Base-by-base conservation (phyloP, 2,113 vertebrate species). In the Pteropus alecto region DNA sequence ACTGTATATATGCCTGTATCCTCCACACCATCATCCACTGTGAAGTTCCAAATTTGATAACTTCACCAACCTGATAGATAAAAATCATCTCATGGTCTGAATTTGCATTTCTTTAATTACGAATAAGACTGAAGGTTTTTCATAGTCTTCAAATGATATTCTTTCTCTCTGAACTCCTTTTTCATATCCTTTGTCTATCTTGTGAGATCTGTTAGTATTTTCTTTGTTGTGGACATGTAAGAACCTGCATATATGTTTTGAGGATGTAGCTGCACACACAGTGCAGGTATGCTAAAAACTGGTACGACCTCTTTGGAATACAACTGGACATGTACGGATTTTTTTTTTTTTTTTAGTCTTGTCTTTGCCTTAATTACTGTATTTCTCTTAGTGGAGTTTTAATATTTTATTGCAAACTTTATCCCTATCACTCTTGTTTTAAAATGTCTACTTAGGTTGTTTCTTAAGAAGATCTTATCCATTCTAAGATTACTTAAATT, bases 71-170 rank as follows among this genome's bases (percentile, higher is more conserved):
- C 1, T 65, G 16, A 65, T 19, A 83, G 48, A 30, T 95, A 8
- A 94, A 82, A 87, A 67, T 5, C 24, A 0, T 85, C 51, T 82
- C 48, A 61, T 46, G 10, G 15, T 91, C 41, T 93, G 21, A 43
- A 96, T 96, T 90, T 95, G 6, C 10, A 81, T 93, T 87, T 92
- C 51, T 76, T 94, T 54, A 79, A 87, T 87, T 95, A 79, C 76
- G 21, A 95, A 92, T 86, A 30, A 77, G 33, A 68, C 11, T 68
- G 51, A 60, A 26, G 30, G 48, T 76, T 76, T 71, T 82, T 46
- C 54, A 68, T 60, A 60, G 67, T 30, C 38, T 74, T 87, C 73
- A 60, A 94, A 43, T 76, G 51, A 51, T 16, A 16, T 16, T 35
- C 77, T 46, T 26, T 61, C 43, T 68, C 43, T 93, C 24, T 48